Percentiles rank a stretch among this genome's conserved stretches.
Evolutionary conservation across 2,888 invertebrate genomes (phyloP).

Genomic region (Dryobotodes eremita): DNA sequence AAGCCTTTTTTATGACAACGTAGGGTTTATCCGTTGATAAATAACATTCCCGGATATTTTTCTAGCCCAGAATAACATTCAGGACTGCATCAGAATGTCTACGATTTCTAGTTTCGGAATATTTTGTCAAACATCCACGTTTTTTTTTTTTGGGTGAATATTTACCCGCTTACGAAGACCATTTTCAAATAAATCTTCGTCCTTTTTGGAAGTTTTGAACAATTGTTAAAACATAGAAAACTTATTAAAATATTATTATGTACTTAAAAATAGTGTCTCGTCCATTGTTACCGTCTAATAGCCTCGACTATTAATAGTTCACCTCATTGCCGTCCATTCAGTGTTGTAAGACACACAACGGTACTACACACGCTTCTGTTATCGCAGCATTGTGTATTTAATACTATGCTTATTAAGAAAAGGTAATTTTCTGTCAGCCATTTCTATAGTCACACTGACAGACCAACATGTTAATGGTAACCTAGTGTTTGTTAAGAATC

Average conservation of each 20-base stretch:
- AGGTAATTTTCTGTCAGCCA: background rate
- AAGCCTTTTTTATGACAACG: too few relatives aligned
- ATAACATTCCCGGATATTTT: too few relatives aligned
- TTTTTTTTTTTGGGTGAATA: too few relatives aligned
- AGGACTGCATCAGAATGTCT: too few relatives aligned
- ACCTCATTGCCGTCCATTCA: conserved; percentile 44
- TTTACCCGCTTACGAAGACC: too few relatives aligned
- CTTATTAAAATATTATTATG: background rate
- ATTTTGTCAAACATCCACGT: too few relatives aligned
- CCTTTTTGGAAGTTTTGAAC: background rate
- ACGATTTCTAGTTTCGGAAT: too few relatives aligned
- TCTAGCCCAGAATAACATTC: too few relatives aligned
- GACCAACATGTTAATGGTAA: background rate
- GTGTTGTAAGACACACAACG: conserved; percentile 16
- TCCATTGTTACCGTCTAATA: conserved; percentile 26
- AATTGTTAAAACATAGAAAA: background rate
- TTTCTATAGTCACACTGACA: background rate
- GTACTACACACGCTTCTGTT: background rate
- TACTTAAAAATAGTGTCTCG: conserved; percentile 14
- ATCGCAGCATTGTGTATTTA: background rate
- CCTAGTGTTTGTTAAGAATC: background rate
- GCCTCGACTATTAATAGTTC: conserved; percentile 50
- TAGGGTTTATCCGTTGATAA: too few relatives aligned
- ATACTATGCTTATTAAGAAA: background rate
- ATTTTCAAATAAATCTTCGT: background rate